Evolutionary conservation across 23 tunicate species (phyloP).

Genomic region (Trididemnum nubilum): DNA sequence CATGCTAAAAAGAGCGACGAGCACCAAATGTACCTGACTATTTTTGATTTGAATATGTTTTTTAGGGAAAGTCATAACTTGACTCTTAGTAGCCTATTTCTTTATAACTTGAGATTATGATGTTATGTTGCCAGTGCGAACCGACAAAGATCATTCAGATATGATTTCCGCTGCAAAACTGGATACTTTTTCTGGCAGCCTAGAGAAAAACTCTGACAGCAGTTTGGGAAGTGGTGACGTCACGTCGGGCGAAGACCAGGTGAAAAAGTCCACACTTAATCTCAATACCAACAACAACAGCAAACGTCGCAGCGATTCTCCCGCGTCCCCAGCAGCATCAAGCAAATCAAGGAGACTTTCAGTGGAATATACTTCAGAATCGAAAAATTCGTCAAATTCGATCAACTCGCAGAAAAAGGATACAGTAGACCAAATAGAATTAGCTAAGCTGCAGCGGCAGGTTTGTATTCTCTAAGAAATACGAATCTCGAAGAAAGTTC

Average conservation of each 20-base stretch:
- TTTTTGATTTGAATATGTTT: too few relatives aligned
- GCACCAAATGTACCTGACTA: too few relatives aligned
- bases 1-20: too few relatives aligned
- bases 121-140: conserved; percentile 17
- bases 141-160: conserved; percentile 1
- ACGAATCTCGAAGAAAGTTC: not conserved
- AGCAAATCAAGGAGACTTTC: not conserved
- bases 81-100: too few relatives aligned
- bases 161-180: not conserved
- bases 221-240: not conserved
- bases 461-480: not conserved
- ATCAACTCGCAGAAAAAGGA: not conserved
- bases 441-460: conserved; percentile 4
- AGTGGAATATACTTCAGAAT: not conserved
- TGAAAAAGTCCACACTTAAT: not conserved
- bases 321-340: not conserved
- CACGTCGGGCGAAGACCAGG: not conserved
- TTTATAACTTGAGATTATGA: too few relatives aligned
- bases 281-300: conserved; percentile 17
- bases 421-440: not conserved
- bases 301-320: conserved; percentile 3
- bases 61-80: too few relatives aligned
- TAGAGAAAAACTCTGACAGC: not conserved
- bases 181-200: not conserved
- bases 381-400: not conserved